Base-by-base conservation (phyloP, 2,888 invertebrate species). In the Caenorhabditis macrosperma region DNA sequence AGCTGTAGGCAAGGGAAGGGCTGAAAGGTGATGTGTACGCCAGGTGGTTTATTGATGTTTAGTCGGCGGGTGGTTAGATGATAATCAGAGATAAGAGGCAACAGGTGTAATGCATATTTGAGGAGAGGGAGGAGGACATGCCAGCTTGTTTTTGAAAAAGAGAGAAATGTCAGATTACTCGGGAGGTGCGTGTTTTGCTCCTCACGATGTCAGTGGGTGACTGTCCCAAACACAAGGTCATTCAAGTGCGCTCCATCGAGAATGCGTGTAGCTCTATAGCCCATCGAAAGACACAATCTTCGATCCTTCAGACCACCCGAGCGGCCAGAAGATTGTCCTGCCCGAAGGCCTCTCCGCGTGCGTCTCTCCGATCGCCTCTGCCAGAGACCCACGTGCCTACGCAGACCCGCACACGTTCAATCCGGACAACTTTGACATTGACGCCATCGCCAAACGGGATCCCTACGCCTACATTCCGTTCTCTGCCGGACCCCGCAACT, bases 361-460 rank as follows among this genome's bases (percentile, higher is more conserved):
- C 57, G 77, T 88, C 3, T 75, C 84, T 0, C 87, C 88, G 2
- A 82, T 88, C 4, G 88, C 87, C 17, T 83, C 91, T 7, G 92
- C 92, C 69, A 81, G 90, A 24, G 90, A 92, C 81, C 84, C 82
- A 1, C 76, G 82, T 28, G 66, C 67, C n/a, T 83, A 69, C 20
- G 59, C 41, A 0, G 89, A 92, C 55, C 91, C 91, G 1, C 89
- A 91, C 15, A 84, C 52, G 33, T 92, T 91, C 85, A 90, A 92
- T 72, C 92, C 92, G 0, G 91, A 91, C 59, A 86, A 92, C 63
- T 92, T 92, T 83, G 78, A 90, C 22, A 88, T 89, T 10, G 91
- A 92, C 44, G 90, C 89, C 48, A 69, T 61, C 59, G 84, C 63
- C 15, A 77, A 81, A 20, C 71, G 88, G 5, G 83, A 89, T 63